phyloP scores from a whole-genome alignment of 1,140 invertebrate species.

The Papilio glaucus region DNA sequence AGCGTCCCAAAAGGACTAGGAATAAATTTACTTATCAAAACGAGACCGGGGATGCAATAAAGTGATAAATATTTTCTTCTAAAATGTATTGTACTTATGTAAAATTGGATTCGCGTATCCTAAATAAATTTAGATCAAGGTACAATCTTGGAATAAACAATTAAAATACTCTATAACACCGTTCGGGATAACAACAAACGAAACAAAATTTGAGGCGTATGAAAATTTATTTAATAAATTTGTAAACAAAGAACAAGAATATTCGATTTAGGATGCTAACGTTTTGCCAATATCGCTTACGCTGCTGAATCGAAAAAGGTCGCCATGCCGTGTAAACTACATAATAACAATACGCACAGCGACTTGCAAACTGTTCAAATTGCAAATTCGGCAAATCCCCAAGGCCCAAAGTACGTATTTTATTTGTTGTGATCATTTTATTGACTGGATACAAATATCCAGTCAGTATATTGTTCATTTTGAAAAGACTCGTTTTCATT shows the following conservation, averaged over 20 bases:
- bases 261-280: background rate
- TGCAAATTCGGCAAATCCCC: slow-evolving; percentile 11
- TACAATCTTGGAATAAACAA: too few species aligned
- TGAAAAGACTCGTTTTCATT: background rate
- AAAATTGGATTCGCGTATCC: background rate
- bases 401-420: background rate
- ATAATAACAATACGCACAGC: slow-evolving; percentile 6
- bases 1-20: too few species aligned
- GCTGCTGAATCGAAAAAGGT: background rate
- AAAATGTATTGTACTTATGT: background rate
- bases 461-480: background rate
- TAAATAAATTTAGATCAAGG: background rate
- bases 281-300: slow-evolving; percentile 11
- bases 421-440: slow-evolving; percentile 10
- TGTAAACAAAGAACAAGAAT: background rate
- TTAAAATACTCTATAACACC: too few species aligned
- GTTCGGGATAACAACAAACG: too few species aligned
- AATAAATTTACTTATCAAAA: too few species aligned
- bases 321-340: slow-evolving; percentile 1
- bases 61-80: background rate
- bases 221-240: too few species aligned
- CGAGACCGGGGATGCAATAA: background rate
- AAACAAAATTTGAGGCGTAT: too few species aligned
- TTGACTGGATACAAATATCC: background rate
- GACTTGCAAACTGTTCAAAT: slow-evolving; percentile 3